phyloP scores from a whole-genome alignment of 92 coral and sea anemone genomes.

The Zoanthus solanderi region DNA sequence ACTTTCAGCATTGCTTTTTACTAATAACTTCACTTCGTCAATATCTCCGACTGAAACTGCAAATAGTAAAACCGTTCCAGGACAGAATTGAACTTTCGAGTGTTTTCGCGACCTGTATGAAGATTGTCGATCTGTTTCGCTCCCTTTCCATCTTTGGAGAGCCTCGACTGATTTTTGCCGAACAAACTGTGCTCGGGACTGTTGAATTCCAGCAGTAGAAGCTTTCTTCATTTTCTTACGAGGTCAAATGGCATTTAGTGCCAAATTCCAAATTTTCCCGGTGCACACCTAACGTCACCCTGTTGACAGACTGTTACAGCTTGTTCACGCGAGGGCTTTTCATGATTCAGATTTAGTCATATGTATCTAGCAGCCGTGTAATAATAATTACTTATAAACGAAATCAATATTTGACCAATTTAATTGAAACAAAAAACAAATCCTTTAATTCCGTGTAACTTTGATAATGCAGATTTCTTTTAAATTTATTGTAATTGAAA shows the following conservation, averaged over 20 bases:
- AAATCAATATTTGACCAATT: background rate
- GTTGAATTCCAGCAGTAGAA: slow-evolving; percentile 50
- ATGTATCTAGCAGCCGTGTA: background rate
- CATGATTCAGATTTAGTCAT: background rate
- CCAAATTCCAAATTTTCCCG: background rate
- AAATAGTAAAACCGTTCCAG: slow-evolving; percentile 60
- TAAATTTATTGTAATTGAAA: too few species aligned
- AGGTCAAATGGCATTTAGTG: background rate
- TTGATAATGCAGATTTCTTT: too few species aligned
- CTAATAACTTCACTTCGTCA: slow-evolving; percentile 57
- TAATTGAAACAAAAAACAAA: background rate
- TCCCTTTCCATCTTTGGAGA: slow-evolving; percentile 65
- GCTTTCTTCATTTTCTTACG: slow-evolving; percentile 64
- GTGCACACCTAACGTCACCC: background rate
- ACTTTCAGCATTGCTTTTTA: slow-evolving; percentile 38
- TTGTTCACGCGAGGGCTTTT: background rate
- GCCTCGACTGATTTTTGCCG: slow-evolving; percentile 60
- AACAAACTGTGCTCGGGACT: slow-evolving; percentile 68
- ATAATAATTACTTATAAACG: background rate
- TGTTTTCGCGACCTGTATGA: slow-evolving; percentile 48
- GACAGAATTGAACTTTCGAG: slow-evolving; percentile 57
- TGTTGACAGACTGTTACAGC: slow-evolving; percentile 20
- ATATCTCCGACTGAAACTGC: slow-evolving; percentile 67
- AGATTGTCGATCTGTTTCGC: slow-evolving; percentile 66
- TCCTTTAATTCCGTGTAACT: background rate